These are phyloP conservation scores for Stegostoma tigrinum DNA, from an alignment of 2,113 vertebrate genomes.

Conservation along the genomic window DNA sequence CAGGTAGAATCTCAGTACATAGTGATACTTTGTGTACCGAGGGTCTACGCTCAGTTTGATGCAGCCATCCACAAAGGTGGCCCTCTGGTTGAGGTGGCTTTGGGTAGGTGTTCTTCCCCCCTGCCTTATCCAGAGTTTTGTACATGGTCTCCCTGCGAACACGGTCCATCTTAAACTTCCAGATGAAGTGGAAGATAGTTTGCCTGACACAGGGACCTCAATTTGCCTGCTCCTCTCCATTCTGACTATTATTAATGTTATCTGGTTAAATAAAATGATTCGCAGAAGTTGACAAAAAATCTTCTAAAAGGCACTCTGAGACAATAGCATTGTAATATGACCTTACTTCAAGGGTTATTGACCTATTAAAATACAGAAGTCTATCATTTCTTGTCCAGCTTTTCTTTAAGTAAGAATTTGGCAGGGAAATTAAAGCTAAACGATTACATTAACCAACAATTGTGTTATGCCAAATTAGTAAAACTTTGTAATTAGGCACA, in stretches of 20 bases:
- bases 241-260: background rate
- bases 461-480: background rate
- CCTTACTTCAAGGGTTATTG: background rate
- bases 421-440: background rate
- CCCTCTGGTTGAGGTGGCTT: too few relatives aligned
- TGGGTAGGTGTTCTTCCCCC: too few relatives aligned
- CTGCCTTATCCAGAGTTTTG: too few relatives aligned
- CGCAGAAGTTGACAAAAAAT: background rate
- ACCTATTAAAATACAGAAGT: background rate
- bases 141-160: too few relatives aligned
- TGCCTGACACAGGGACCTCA: too few relatives aligned
- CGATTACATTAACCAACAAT: background rate
- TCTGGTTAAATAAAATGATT: background rate
- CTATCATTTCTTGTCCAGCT: background rate
- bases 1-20: too few relatives aligned
- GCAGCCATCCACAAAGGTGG: too few relatives aligned
- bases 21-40: too few relatives aligned
- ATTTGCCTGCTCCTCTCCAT: too few relatives aligned
- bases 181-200: too few relatives aligned
- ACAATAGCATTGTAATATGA: background rate
- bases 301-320: background rate
- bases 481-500: background rate
- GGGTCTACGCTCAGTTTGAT: too few relatives aligned
- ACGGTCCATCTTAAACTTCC: too few relatives aligned
- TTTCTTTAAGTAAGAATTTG: background rate